phyloP scores from a whole-genome alignment of 2,888 invertebrate genomes.

The Tinea semifulvella region DNA sequence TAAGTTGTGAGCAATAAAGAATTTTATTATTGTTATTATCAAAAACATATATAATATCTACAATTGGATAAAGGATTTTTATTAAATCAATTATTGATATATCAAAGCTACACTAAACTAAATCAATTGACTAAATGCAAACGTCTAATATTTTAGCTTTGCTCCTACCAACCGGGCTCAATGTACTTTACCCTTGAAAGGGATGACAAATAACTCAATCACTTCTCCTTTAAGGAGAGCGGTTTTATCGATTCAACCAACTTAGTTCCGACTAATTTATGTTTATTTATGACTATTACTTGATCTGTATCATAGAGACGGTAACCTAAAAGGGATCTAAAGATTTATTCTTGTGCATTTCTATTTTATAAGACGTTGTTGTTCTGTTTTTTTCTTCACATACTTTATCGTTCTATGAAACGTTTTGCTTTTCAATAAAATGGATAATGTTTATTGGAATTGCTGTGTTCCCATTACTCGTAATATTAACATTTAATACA shows the following conservation, averaged over 20 bases:
- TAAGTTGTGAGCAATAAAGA: too few species aligned
- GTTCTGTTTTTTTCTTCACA: background rate
- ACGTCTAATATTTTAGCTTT: constrained; percentile 4
- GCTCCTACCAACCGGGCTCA: constrained; percentile 1
- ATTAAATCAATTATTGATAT: too few species aligned
- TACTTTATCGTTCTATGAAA: constrained; percentile 3
- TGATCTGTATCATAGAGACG: constrained; percentile 10
- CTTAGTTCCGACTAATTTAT: constrained; percentile 30
- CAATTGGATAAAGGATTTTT: too few species aligned
- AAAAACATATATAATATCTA: too few species aligned
- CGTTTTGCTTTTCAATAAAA: background rate
- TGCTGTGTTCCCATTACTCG: too few species aligned
- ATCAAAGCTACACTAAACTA: too few species aligned
- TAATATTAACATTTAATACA: too few species aligned
- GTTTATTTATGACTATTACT: constrained; percentile 31
- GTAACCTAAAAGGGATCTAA: constrained; percentile 7
- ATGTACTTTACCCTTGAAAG: constrained; percentile 22
- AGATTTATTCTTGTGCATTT: constrained; percentile 10
- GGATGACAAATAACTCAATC: constrained; percentile 51
- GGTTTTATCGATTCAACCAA: constrained; percentile 21
- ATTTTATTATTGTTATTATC: too few species aligned
- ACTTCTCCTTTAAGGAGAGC: constrained; percentile 26
- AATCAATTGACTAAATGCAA: background rate
- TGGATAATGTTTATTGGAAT: too few species aligned
- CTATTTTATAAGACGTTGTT: constrained; percentile 7